phyloP scores from a whole-genome alignment of 1,140 invertebrate genomes.

The Zaprionus africanus region DNA sequence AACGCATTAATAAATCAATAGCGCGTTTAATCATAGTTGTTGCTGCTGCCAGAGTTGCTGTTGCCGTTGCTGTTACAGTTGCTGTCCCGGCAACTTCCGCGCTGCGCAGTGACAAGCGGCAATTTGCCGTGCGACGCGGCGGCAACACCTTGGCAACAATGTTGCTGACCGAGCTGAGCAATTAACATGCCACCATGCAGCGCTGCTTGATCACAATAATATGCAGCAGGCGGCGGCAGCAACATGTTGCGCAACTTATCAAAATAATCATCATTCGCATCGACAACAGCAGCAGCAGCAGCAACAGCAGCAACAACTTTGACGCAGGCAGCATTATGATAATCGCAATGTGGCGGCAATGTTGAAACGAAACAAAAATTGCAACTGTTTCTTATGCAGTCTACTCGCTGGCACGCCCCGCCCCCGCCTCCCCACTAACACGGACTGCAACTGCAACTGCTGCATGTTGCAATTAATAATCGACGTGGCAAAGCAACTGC shows the following conservation, averaged over 20 bases:
- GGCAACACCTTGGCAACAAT: conserved; percentile 75
- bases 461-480: conserved; percentile 79
- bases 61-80: not conserved
- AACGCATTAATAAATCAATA: conserved; percentile 82
- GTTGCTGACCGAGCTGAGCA: conserved; percentile 53
- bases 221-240: conserved; percentile 15
- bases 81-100: conserved; percentile 57
- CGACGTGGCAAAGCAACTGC: conserved; percentile 52
- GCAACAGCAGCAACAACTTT: conserved; percentile 41
- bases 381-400: conserved; percentile 69
- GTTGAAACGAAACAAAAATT: conserved; percentile 71
- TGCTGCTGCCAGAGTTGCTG: conserved; percentile 3
- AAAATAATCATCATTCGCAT: conserved; percentile 81
- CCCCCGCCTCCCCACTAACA: not conserved
- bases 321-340: conserved; percentile 78
- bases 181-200: conserved; percentile 60
- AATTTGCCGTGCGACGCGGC: conserved; percentile 50
- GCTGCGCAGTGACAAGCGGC: conserved; percentile 68
- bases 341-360: conserved; percentile 75
- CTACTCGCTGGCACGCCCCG: conserved; percentile 13
- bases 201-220: conserved; percentile 34
- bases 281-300: conserved; percentile 53
- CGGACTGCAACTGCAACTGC: conserved; percentile 32
- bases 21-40: conserved; percentile 65
- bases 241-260: conserved; percentile 82